These are phyloP conservation scores for Pangasius sanitwongsei DNA, from an alignment of 2,797 vertebrate genomes.

Conservation along the genomic window DNA sequence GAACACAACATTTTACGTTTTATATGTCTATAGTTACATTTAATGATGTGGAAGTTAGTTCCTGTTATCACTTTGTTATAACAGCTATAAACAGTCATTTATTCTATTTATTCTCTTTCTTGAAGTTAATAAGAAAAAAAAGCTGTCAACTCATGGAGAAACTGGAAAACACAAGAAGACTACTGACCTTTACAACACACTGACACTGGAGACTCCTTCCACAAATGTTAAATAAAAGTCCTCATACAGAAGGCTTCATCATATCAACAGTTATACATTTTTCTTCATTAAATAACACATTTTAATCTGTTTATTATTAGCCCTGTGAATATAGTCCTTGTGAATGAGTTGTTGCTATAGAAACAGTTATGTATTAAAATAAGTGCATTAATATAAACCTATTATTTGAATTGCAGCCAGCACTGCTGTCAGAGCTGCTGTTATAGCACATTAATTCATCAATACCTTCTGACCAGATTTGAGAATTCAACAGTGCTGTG, in stretches of 20 bases:
- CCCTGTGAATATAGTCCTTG: neutral
- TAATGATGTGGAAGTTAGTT: neutral
- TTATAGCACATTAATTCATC: neutral
- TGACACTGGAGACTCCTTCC: neutral
- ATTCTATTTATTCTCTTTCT: neutral
- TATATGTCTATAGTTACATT: neutral
- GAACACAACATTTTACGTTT: neutral
- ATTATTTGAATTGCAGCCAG: neutral
- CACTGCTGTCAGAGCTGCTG: neutral
- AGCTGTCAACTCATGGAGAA: neutral
- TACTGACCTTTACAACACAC: neutral
- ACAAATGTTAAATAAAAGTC: neutral
- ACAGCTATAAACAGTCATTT: neutral
- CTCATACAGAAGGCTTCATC: neutral
- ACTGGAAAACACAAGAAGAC: neutral
- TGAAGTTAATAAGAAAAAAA: neutral
- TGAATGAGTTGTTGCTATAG: constrained; percentile 16
- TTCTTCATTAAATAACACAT: neutral
- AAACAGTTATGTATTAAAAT: neutral
- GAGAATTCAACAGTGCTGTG: neutral
- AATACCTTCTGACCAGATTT: neutral
- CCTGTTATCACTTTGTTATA: neutral
- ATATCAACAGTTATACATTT: neutral
- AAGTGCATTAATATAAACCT: constrained; percentile 10
- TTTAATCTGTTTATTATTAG: constrained; percentile 23